Evolutionary conservation across 2,113 vertebrate genomes (phyloP), one percentile per base, ranked within the genome.

Genomic region (Cyanoramphus novaezelandiae): DNA sequence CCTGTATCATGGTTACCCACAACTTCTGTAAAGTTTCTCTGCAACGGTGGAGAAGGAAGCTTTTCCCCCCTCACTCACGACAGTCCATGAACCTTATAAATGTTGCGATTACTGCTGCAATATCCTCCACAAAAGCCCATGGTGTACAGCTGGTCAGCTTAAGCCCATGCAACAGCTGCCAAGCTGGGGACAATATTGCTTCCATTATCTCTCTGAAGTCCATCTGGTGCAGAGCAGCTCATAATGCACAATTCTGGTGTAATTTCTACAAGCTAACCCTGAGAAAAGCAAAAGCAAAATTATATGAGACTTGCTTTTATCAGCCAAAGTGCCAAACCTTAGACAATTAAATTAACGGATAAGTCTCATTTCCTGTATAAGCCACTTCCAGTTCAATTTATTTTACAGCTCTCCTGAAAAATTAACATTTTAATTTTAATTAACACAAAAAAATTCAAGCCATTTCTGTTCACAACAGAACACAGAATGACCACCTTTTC

Each of bases 381-480:
- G 55, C 16, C 0, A 0, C 46, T 93, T 95, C 27, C 27, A 83
- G 55, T 78, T 86, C 69, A 83, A 82, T 90, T 93, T 82, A 82
- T 82, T 96, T 92, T 80, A 81, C n/a, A 83, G 41, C 37, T 81
- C 17, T 86, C 46, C 53, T 83, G 64, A 92, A 95, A 97, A 94
- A 92, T 46, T 77, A 90, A 86, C 31, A 69, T 76, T 95, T 94
- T 82, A 64, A 74, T 95, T 92, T 94, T 75, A 95, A 95, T 94
- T 93, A 93, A 65, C 62, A 78, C 88, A 77, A 47, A 41, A 86
- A 83, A 86, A 76, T 23, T 17, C 25, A 78, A 86, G 35, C 20
- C 27, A 65, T 79, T 95, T 91, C 47, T 85, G 35, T 52, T 89
- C 65, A 27, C 63, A 80, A 57, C 8, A 6, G 76, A 83, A 81